Conservation (phyloP, 2,888 invertebrate genomes). For the Pristionchus exspectatus region DNA sequence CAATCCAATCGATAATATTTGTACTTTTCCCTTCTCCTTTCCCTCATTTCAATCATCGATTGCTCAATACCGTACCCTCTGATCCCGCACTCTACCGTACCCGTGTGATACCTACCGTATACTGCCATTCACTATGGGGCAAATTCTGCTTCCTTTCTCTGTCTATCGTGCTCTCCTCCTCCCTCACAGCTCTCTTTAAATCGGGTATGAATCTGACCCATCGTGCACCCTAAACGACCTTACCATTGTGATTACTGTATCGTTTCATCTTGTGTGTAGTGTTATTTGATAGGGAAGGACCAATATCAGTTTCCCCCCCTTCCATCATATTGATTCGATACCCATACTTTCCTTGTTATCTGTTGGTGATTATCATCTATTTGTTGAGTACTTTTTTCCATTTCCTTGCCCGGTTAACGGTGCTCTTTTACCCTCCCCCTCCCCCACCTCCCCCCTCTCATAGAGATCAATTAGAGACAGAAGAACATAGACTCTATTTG, state of each 20-base stretch:
- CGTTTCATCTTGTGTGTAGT: neutral
- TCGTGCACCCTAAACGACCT: constrained; percentile 45
- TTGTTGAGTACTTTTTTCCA: constrained; percentile 29
- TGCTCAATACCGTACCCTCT: constrained; percentile 46
- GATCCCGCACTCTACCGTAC: constrained; percentile 19
- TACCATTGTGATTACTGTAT: constrained; percentile 47
- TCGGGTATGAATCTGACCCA: constrained; percentile 43
- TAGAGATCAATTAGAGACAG: constrained; percentile 27
- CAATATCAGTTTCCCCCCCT: constrained; percentile 24
- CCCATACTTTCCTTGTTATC: constrained; percentile 29
- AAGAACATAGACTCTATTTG: constrained; percentile 5
- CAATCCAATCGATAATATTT: constrained; percentile 43
- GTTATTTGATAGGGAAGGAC: constrained; percentile 11
- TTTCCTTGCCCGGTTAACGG: constrained; percentile 20
- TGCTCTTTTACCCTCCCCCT: neutral
- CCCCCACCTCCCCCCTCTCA: neutral
- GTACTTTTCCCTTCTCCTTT: neutral
- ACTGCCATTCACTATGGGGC: constrained; percentile 42
- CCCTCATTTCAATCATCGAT: neutral
- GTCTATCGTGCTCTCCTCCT: constrained; percentile 8
- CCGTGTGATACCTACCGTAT: constrained; percentile 47
- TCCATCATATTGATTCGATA: constrained; percentile 31
- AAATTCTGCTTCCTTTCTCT: neutral
- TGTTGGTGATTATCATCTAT: constrained; percentile 17
- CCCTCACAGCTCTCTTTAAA: constrained; percentile 4